Evolutionary conservation across 2,113 vertebrate genomes (phyloP).

Genomic region (Okapia johnstoni): DNA sequence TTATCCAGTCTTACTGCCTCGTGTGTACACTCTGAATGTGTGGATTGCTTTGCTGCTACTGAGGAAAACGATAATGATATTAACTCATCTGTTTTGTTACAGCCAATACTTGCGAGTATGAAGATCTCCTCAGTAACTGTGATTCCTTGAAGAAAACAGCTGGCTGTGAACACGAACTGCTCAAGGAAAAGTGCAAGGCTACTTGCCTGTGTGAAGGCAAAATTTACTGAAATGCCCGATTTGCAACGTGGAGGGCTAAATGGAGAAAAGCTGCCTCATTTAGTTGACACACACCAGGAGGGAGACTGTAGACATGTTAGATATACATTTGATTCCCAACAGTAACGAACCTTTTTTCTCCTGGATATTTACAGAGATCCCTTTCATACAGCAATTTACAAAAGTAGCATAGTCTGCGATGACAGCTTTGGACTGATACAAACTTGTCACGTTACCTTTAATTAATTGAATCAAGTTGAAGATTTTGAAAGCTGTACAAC

Average conservation of each 20-base stretch:
- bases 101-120: constrained; percentile 68
- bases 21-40: neutral
- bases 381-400: neutral
- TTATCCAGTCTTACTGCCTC: neutral
- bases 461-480: neutral
- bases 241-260: too few species aligned
- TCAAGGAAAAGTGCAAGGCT: constrained; percentile 62
- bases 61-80: neutral
- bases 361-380: neutral
- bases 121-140: constrained; percentile 28
- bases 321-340: neutral
- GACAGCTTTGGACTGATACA: neutral
- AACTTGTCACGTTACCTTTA: neutral
- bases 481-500: neutral
- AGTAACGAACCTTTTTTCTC: neutral
- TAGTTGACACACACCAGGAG: neutral
- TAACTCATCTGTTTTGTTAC: constrained; percentile 28
- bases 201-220: constrained; percentile 57
- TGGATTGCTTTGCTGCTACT: neutral
- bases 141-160: neutral
- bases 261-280: neutral
- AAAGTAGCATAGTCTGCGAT: neutral
- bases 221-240: constrained; percentile 20
- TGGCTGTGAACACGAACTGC: constrained; percentile 39
- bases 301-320: neutral